Percentiles rank a stretch among this genome's conserved stretches.
Evolutionary conservation across 2,797 vertebrate species (phyloP).

Genomic region (Sebastes glaucus): DNA sequence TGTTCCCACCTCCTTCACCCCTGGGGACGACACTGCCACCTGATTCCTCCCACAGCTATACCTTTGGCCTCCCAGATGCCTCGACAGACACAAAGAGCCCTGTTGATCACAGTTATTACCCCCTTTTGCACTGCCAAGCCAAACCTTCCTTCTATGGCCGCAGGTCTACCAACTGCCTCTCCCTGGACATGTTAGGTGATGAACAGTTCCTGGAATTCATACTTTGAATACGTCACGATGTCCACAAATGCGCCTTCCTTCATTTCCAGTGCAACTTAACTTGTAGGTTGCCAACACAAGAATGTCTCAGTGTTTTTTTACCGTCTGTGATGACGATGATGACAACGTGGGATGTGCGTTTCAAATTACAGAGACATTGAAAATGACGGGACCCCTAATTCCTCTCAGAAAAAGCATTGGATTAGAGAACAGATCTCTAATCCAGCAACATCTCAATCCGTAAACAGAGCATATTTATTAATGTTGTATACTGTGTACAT

Average conservation of each 20-base stretch:
- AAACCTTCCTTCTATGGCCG: conserved; percentile 85
- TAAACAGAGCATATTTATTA: conserved; percentile 75
- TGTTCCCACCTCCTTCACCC: conserved; percentile 68
- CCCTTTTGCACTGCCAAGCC: conserved; percentile 76
- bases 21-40: conserved; percentile 70
- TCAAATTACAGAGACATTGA: conserved; percentile 18
- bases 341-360: not conserved
- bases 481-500: conserved; percentile 73
- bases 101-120: conserved; percentile 71
- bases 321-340: not conserved
- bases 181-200: conserved; percentile 85
- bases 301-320: conserved; percentile 24
- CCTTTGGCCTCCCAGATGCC: conserved; percentile 80
- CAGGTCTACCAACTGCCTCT: conserved; percentile 85
- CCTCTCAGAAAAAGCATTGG: conserved; percentile 1
- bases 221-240: conserved; percentile 59
- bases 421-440: conserved; percentile 1
- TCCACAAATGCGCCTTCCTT: not conserved
- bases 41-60: conserved; percentile 85
- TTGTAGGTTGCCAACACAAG: not conserved
- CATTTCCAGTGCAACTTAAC: not conserved
- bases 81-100: conserved; percentile 72
- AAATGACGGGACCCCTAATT: not conserved
- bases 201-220: conserved; percentile 84
- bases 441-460: conserved; percentile 37